Evolutionary conservation across 2,888 invertebrate genomes (phyloP), one percentile per base, ranked within the genome.

Genomic region (Anorthoa munda): DNA sequence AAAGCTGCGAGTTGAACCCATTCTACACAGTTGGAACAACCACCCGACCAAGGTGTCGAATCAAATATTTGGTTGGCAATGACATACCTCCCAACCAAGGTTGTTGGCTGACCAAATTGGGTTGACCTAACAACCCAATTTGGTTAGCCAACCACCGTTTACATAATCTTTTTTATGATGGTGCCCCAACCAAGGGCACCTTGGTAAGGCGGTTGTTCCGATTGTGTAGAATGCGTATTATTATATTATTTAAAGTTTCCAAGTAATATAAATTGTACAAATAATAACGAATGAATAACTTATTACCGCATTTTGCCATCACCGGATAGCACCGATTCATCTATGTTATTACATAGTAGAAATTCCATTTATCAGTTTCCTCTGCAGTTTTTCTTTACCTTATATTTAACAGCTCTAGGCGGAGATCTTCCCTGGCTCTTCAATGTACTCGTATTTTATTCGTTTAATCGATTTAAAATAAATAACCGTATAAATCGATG

Each of bases 401-500:
- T n/a, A 53, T 21, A 18, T 12, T 53, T 12, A 39, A 39, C 9
- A 1, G 39, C 39, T 39, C 7, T 39, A 21, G 12, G n/a, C n/a
- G n/a, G n/a, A 50, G 7, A 18, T 18, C 2, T 2, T 50, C n/a
- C 9, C 13, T 13, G 12, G 2, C 45, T 13, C 12, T 18, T 64
- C n/a, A 39, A 66, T 39, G 4, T 12, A 13, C 18, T 46, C 11
- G 1, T 0, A 3, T 2, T 13, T 4, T 21, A 51, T 13, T 45
- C 17, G 11, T 11, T 9, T 50, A 4, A 56, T 66, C 23, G 69
- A 76, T 69, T 53, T 58, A 12, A 58, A 51, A 51, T 4, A 5
- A 0, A 56, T 60, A 61, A 80, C 75, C 75, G 75, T 45, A 56
- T 13, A 63, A 26, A 46, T 12, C 26, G 9, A 0, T 31, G 9